phyloP scores from a whole-genome alignment of 2,113 vertebrate genomes.

The Accipiter virgatus region DNA sequence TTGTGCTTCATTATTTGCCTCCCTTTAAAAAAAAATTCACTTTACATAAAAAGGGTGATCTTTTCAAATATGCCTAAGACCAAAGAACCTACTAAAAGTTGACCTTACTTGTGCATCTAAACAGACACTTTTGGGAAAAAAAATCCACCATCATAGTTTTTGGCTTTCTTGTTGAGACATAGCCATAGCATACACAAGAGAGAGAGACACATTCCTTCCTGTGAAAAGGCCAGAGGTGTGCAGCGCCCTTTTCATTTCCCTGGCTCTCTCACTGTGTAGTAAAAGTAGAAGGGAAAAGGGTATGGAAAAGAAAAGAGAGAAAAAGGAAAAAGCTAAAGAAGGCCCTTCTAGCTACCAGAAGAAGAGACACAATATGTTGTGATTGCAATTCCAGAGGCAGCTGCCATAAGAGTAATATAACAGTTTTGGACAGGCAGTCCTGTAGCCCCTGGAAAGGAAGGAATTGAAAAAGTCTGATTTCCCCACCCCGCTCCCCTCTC shows the following conservation, averaged over 20 bases:
- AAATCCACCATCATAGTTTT: neutral
- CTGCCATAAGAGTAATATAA: neutral
- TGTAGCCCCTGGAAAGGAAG: neutral
- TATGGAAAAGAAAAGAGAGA: neutral
- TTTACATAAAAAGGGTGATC: neutral
- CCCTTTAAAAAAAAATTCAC: neutral
- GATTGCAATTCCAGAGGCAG: constrained; percentile 1
- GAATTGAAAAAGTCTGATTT: neutral
- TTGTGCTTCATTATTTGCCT: neutral
- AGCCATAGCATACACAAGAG: neutral
- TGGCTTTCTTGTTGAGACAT: neutral
- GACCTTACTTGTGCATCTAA: neutral
- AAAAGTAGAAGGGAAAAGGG: neutral
- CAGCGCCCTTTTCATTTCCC: neutral
- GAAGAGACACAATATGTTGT: neutral
- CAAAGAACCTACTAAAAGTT: neutral
- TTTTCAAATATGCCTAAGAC: neutral
- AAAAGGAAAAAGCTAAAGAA: neutral
- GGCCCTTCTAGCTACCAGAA: neutral
- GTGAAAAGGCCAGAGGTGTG: neutral
- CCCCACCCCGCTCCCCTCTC: no score
- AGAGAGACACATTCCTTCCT: neutral
- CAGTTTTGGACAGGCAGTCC: neutral
- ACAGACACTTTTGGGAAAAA: neutral
- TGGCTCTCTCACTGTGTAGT: neutral